These are phyloP conservation scores for Toxotes jaculatrix DNA, from an alignment of 2,113 vertebrate species.

Conservation along the genomic window DNA sequence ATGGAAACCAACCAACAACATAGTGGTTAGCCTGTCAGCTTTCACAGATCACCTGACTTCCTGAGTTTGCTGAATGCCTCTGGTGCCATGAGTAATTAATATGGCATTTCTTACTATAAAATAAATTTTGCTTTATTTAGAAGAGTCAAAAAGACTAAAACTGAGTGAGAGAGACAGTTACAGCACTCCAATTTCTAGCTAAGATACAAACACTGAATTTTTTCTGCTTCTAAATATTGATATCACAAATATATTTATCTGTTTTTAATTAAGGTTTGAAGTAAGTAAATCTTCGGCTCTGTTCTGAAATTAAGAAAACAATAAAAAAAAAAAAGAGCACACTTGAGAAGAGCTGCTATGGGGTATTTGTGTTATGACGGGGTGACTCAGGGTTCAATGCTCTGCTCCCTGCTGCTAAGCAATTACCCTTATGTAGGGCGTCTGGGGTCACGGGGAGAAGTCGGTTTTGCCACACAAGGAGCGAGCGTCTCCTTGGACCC, in stretches of 20 bases:
- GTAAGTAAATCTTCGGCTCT: neutral
- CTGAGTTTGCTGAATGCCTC: slow-evolving; percentile 52
- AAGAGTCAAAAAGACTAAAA: slow-evolving; percentile 1
- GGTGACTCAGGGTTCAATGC: slow-evolving; percentile 74
- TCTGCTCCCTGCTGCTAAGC: slow-evolving; percentile 60
- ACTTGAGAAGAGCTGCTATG: slow-evolving; percentile 32
- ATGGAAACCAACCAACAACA: slow-evolving; percentile 12
- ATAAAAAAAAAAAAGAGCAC: neutral
- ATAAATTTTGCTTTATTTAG: slow-evolving; percentile 6
- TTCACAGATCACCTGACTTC: slow-evolving; percentile 45
- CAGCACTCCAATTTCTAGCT: neutral
- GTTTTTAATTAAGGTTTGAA: neutral
- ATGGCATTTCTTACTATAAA: neutral
- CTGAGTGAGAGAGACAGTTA: neutral
- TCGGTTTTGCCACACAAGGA: slow-evolving; percentile 63
- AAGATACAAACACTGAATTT: neutral
- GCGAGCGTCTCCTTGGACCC: slow-evolving; percentile 18
- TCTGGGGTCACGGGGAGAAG: slow-evolving; percentile 60
- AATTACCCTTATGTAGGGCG: slow-evolving; percentile 63
- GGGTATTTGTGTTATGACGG: slow-evolving; percentile 64
- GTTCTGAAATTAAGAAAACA: neutral
- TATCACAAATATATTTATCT: neutral
- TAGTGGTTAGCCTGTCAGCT: slow-evolving; percentile 32
- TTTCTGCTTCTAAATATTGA: neutral
- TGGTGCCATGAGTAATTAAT: neutral